Evolutionary conservation across 2,797 vertebrate genomes (phyloP).

Genomic region (Pangasius djambal): DNA sequence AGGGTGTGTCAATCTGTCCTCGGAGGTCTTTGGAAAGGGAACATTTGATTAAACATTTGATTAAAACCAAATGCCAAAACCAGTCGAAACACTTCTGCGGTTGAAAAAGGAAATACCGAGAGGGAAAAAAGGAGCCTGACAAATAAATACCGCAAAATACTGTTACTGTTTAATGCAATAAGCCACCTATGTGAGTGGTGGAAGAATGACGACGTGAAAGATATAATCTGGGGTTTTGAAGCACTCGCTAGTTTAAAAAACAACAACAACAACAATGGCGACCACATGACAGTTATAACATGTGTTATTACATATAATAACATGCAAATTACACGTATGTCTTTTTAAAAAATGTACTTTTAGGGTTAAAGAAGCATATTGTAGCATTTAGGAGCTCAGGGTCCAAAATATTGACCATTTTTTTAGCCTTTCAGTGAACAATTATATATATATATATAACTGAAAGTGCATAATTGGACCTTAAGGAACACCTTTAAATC

Average conservation of each 20-base stretch:
- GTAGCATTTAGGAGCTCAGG: not conserved
- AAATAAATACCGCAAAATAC: slow-evolving; percentile 33
- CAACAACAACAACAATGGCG: not conserved
- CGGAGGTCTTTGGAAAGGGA: slow-evolving; percentile 34
- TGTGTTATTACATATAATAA: slow-evolving; percentile 36
- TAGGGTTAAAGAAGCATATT: not conserved
- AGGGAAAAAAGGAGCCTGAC: not conserved
- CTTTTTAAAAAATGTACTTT: not conserved
- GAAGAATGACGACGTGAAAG: not conserved
- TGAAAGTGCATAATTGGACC: no score
- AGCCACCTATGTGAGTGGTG: not conserved
- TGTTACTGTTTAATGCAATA: not conserved
- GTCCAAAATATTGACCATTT: not conserved
- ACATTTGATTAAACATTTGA: slow-evolving; percentile 42
- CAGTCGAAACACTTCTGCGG: slow-evolving; percentile 39
- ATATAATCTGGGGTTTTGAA: slow-evolving; percentile 4
- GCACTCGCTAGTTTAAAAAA: not conserved
- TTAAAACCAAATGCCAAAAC: slow-evolving; percentile 48
- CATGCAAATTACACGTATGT: not conserved
- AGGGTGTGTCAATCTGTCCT: slow-evolving; percentile 49
- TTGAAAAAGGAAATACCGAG: slow-evolving; percentile 3
- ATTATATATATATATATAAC: not conserved
- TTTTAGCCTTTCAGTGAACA: not conserved
- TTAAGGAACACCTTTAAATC: not conserved
- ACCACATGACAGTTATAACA: slow-evolving; percentile 17